These are phyloP conservation scores for Girardia tigrina DNA, from an alignment of 2,888 invertebrate species.

Conservation along the genomic window DNA sequence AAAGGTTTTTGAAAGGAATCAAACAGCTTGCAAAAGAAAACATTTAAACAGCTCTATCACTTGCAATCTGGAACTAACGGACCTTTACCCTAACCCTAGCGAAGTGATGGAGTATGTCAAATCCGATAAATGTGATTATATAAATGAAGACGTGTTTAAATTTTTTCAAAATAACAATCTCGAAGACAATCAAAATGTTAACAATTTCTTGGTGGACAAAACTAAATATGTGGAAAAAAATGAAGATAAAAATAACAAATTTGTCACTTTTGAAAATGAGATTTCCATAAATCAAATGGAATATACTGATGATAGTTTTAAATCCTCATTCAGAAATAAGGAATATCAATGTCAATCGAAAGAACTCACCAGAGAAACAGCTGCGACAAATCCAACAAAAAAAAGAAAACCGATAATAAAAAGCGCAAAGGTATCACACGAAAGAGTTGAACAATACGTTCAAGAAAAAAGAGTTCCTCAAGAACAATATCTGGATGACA, in stretches of 20 bases:
- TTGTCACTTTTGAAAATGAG: background rate
- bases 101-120: background rate
- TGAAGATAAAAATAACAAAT: background rate
- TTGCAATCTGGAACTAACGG: background rate
- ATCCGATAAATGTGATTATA: background rate
- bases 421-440: background rate
- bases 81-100: background rate
- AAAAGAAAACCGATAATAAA: slow-evolving; percentile 9
- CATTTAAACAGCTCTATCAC: background rate
- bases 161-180: background rate
- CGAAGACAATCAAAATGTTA: background rate
- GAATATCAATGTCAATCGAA: background rate
- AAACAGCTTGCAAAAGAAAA: slow-evolving; percentile 16
- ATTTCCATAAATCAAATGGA: no score
- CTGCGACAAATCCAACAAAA: background rate
- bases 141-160: background rate
- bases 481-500: background rate
- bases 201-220: background rate
- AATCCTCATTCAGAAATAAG: no score
- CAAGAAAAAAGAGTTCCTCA: background rate
- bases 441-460: background rate
- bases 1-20: background rate
- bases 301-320: no score
- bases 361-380: background rate
- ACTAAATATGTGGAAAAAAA: background rate